Percentiles rank a stretch among this genome's conserved stretches.
phyloP scores from a whole-genome alignment of 2,113 vertebrate genomes.

The Cranoglanis bouderius region DNA sequence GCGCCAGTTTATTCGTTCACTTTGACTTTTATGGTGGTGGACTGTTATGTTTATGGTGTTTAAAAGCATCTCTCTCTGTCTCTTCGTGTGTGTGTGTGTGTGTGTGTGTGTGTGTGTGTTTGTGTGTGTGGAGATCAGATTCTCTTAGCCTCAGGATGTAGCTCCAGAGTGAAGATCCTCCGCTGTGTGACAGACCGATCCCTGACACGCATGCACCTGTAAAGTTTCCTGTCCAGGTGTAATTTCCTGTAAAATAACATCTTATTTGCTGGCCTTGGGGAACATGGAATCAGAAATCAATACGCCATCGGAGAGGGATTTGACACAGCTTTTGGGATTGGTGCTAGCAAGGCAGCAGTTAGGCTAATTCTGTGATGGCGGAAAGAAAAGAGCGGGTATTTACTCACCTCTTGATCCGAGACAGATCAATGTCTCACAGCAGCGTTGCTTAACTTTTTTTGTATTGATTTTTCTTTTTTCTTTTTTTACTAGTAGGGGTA shows the following conservation, averaged over 20 bases:
- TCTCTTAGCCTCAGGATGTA: slow-evolving; percentile 1
- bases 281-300: slow-evolving; percentile 74
- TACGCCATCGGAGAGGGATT: slow-evolving; percentile 64
- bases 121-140: slow-evolving; percentile 19
- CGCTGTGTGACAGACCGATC: slow-evolving; percentile 50
- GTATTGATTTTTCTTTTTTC: too few species aligned
- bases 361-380: slow-evolving; percentile 77
- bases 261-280: slow-evolving; percentile 89
- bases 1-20: neutral
- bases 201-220: slow-evolving; percentile 79
- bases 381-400: slow-evolving; percentile 55
- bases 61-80: neutral
- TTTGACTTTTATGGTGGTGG: neutral
- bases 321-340: slow-evolving; percentile 61
- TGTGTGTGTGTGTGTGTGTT: neutral
- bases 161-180: neutral
- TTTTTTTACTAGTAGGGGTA: neutral
- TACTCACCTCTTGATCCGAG: slow-evolving; percentile 68
- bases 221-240: slow-evolving; percentile 94
- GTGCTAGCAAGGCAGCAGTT: slow-evolving; percentile 60
- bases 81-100: neutral
- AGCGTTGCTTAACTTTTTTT: slow-evolving; percentile 15
- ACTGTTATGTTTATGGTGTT: slow-evolving; percentile 7
- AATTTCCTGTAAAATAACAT: slow-evolving; percentile 93
- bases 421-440: slow-evolving; percentile 71